Conservation (phyloP, 2,113 vertebrate species). For the Tragelaphus scriptus region DNA sequence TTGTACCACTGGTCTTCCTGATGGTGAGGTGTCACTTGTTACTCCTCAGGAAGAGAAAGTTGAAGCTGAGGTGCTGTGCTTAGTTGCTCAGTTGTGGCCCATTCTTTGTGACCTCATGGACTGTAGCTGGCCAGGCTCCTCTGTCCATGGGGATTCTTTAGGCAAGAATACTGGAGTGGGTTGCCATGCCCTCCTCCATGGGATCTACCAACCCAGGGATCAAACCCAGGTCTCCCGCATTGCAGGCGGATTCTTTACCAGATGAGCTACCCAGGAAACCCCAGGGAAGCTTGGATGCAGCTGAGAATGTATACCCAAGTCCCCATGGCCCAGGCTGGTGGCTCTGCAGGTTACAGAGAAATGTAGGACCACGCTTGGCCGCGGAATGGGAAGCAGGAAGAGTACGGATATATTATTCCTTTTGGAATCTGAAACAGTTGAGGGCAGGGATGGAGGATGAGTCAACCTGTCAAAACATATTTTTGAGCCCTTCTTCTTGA, state of each 20-base stretch:
- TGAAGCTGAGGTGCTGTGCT: not conserved
- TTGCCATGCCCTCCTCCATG: not conserved
- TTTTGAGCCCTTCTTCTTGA: not conserved
- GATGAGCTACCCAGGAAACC: not conserved
- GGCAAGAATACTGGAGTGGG: not conserved
- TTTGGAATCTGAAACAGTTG: not conserved
- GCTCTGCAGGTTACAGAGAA: not conserved
- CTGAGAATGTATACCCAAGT: not conserved
- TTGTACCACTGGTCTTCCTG: not conserved
- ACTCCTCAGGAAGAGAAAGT: not conserved
- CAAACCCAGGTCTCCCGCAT: fast-evolving
- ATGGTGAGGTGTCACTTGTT: not conserved
- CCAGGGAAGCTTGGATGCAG: not conserved
- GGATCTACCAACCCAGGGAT: not conserved
- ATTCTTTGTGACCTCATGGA: not conserved
- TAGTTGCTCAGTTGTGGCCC: fast-evolving
- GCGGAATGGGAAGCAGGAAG: not conserved
- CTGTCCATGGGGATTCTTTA: not conserved
- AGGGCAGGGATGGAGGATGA: not conserved
- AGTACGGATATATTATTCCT: not conserved
- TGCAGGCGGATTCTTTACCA: not conserved
- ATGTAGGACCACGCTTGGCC: not conserved
- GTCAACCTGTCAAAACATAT: not conserved
- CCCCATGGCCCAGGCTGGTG: not conserved
- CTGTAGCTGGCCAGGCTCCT: not conserved